phyloP scores from a whole-genome alignment of 1,140 invertebrate species.

The Proctacanthus coquilletti region DNA sequence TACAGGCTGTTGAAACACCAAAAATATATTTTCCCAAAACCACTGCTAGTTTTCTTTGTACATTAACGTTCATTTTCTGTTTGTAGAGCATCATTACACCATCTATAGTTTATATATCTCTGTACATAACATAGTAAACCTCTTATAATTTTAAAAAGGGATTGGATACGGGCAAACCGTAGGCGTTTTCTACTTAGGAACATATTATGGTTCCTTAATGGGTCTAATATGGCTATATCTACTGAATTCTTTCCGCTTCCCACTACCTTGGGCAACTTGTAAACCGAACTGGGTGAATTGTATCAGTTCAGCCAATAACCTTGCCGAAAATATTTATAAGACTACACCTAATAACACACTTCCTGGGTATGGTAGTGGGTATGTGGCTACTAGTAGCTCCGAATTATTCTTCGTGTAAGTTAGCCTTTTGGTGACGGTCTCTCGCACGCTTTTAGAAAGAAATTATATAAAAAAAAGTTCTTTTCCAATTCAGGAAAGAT shows the following conservation, averaged over 20 bases:
- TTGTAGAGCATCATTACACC: too few relatives aligned
- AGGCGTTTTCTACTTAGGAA: slow-evolving; percentile 46
- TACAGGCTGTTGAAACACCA: slow-evolving; percentile 20
- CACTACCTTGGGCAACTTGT: slow-evolving; percentile 48
- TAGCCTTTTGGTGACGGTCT: not conserved
- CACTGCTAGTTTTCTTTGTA: slow-evolving; percentile 13
- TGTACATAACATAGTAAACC: slow-evolving; percentile 4
- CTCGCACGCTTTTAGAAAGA: slow-evolving; percentile 1
- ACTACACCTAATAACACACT: not conserved
- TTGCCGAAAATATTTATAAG: slow-evolving; percentile 6
- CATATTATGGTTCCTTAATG: slow-evolving; percentile 60
- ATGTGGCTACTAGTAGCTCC: slow-evolving; percentile 34
- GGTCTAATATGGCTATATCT: slow-evolving; percentile 52
- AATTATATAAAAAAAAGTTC: slow-evolving; percentile 5
- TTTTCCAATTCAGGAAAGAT: slow-evolving; percentile 36
- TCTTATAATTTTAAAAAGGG: slow-evolving; percentile 33
- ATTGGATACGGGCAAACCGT: slow-evolving; percentile 62
- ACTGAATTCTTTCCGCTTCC: slow-evolving; percentile 38
- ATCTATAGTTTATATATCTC: not conserved
- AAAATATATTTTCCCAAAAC: too few relatives aligned
- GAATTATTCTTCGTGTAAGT: slow-evolving; percentile 44
- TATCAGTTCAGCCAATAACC: slow-evolving; percentile 12
- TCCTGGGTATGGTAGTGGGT: not conserved
- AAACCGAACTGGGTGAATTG: slow-evolving; percentile 37
- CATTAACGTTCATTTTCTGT: slow-evolving; percentile 6